phyloP scores from a whole-genome alignment of 2,113 vertebrate genomes.

The Hippocampus barbouri region DNA sequence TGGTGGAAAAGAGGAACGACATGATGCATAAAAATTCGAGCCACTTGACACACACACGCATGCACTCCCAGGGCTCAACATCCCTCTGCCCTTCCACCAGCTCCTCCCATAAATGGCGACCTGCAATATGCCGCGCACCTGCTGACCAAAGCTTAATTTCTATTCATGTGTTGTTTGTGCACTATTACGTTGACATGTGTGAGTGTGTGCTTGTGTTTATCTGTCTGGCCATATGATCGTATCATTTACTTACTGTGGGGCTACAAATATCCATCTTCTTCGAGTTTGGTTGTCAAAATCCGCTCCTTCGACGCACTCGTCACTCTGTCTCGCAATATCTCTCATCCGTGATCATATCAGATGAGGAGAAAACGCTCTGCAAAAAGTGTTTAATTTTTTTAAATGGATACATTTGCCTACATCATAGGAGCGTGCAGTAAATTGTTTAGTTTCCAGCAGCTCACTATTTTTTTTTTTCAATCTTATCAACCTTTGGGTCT shows the following conservation, averaged over 20 bases:
- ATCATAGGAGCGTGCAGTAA: background rate
- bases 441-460: background rate
- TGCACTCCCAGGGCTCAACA: conserved; percentile 42
- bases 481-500: conserved; percentile 33
- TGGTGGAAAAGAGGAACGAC: conserved; percentile 58
- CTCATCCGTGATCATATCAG: background rate
- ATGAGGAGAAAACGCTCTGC: background rate
- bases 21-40: conserved; percentile 66
- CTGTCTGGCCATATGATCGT: conserved; percentile 20
- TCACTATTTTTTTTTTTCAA: background rate
- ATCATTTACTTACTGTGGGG: conserved; percentile 3
- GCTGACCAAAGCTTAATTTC: conserved; percentile 63
- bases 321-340: background rate
- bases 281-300: background rate
- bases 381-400: conserved; percentile 1
- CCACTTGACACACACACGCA: conserved; percentile 20
- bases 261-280: conserved; percentile 13
- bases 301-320: background rate
- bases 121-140: conserved; percentile 63
- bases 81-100: conserved; percentile 58
- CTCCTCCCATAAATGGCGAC: conserved; percentile 65
- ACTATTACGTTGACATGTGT: conserved; percentile 36
- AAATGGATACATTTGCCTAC: background rate
- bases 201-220: conserved; percentile 17
- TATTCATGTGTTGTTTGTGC: conserved; percentile 66